A percentile compares a stretch with the other conserved stretches of the same genome.
Conservation (phyloP, 2,888 invertebrate species). For the Blomia tropicalis region DNA sequence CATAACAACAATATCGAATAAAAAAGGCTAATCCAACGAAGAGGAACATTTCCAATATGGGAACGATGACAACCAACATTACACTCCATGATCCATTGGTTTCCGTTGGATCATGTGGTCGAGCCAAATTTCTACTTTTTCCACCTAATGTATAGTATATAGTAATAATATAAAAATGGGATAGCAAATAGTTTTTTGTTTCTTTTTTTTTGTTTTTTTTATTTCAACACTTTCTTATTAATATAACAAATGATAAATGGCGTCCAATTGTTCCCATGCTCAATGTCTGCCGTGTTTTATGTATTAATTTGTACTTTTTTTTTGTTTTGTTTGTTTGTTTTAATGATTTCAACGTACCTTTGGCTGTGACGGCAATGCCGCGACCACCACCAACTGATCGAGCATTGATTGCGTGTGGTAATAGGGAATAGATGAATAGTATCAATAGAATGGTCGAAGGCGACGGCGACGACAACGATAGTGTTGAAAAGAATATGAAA, state of each 20-base stretch:
- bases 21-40: too few species aligned
- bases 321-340: too few species aligned
- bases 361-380: slow-evolving; percentile 5
- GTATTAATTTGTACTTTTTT: too few species aligned
- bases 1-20: too few species aligned
- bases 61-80: slow-evolving; percentile 24
- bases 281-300: too few species aligned
- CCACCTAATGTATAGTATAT: background rate
- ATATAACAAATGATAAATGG: too few species aligned
- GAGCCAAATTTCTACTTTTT: background rate
- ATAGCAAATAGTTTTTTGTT: too few species aligned
- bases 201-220: too few species aligned
- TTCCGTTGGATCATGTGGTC: slow-evolving; percentile 18
- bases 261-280: too few species aligned
- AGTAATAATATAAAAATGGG: too few species aligned
- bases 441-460: background rate
- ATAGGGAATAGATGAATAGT: background rate
- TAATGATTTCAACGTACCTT: too few species aligned
- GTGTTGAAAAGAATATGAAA: background rate
- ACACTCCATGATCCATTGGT: slow-evolving; percentile 22
- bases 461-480: background rate
- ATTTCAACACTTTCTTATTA: too few species aligned
- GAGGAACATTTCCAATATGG: slow-evolving; percentile 24
- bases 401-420: background rate
- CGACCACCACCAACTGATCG: background rate